phyloP scores from a whole-genome alignment of 2,888 invertebrate species.

The Ctena decussata region DNA sequence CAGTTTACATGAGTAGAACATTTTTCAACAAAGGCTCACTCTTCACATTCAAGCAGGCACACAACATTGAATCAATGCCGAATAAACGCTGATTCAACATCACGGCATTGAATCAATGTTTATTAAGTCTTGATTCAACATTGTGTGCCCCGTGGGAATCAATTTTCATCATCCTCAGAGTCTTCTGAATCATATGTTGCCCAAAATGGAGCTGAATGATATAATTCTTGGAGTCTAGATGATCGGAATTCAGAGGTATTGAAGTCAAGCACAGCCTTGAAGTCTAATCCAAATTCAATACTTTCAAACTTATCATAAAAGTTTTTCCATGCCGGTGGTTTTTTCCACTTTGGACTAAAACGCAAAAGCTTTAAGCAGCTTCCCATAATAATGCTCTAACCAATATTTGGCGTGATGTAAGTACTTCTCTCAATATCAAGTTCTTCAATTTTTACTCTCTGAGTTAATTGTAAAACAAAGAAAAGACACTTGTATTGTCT shows the following conservation, averaged over 20 bases:
- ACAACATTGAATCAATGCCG: too few species aligned
- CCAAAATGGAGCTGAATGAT: background rate
- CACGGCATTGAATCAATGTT: too few species aligned
- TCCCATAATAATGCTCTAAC: too few species aligned
- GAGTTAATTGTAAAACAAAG: background rate
- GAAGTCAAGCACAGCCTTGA: background rate
- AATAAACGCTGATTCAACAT: too few species aligned
- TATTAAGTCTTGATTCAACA: too few species aligned
- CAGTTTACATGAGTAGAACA: too few species aligned
- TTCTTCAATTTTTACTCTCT: background rate
- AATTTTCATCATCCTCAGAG: background rate
- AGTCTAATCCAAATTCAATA: background rate
- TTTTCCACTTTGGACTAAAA: background rate
- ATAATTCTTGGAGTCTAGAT: background rate
- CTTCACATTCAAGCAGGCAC: too few species aligned
- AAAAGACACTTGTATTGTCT: background rate
- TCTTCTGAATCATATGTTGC: background rate
- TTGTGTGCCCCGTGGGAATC: too few species aligned
- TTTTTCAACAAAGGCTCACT: too few species aligned
- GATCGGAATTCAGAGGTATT: background rate
- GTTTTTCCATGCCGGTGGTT: background rate
- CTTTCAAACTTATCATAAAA: background rate
- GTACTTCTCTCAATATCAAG: background rate
- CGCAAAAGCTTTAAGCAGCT: background rate
- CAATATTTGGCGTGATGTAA: background rate